These are phyloP conservation scores for Salticus scenicus DNA, from an alignment of 2,888 invertebrate genomes.

Conservation along the genomic window DNA sequence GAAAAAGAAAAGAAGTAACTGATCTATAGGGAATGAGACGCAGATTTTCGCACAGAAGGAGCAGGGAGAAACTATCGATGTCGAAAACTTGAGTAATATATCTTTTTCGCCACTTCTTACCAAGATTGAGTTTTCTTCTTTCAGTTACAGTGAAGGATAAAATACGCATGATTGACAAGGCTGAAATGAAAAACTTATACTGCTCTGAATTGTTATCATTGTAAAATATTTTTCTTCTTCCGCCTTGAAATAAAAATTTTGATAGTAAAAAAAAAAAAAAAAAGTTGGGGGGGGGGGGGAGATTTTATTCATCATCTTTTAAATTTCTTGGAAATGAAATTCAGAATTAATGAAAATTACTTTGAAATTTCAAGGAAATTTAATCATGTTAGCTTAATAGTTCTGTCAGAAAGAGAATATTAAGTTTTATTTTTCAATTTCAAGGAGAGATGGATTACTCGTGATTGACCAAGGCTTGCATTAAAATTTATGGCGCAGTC, in stretches of 20 bases:
- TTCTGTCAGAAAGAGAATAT: too few species aligned
- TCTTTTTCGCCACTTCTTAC: not conserved
- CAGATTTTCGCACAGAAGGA: not conserved
- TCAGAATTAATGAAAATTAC: not conserved
- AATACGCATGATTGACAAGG: not conserved
- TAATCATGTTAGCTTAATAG: too few species aligned
- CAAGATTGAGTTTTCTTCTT: constrained; percentile 3
- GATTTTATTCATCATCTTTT: not conserved
- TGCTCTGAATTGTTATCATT: not conserved
- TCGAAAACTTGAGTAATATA: constrained; percentile 9
- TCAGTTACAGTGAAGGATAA: not conserved
- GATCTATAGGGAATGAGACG: not conserved
- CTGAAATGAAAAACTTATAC: not conserved
- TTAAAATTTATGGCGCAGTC: too few species aligned
- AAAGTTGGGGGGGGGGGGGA: not conserved
- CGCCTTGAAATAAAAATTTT: too few species aligned
- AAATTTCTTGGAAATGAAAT: not conserved
- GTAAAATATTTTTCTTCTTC: not conserved
- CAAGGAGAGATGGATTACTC: too few species aligned
- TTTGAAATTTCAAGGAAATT: too few species aligned
- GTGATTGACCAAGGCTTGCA: too few species aligned
- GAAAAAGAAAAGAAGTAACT: not conserved
- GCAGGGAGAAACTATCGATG: not conserved
- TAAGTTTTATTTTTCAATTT: too few species aligned
- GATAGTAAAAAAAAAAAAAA: too few species aligned